Evolutionary conservation across 2,888 invertebrate species (phyloP), one percentile per base, ranked within the genome.

Genomic region (Cremastinae sp.): DNA sequence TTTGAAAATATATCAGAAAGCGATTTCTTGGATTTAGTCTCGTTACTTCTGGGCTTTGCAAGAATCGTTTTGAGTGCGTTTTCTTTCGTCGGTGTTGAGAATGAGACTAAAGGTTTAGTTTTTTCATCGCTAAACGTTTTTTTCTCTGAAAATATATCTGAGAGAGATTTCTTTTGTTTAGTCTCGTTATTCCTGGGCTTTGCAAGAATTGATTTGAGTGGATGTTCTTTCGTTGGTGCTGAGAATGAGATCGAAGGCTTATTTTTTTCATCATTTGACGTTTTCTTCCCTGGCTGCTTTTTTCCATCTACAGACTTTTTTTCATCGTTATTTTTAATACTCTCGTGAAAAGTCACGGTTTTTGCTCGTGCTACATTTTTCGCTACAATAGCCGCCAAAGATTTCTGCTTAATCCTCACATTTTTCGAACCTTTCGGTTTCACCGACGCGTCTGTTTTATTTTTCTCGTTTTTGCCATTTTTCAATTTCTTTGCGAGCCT

Each of bases 401-500:
- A 83, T 71, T 88, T 88, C 65, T 88, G 89, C 69, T 87, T 89
- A 16, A 89, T 66, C 79, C 88, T 83, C 18, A 72, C 79, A 16
- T 79, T 84, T n/a, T 76, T 56, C n/a, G 49, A 12, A 47, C 7
- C n/a, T n/a, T n/a, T n/a, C n/a, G n/a, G n/a, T n/a, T n/a, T n/a
- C n/a, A n/a, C n/a, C 18, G 39, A 59, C 12, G 20, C 53, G 1
- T 47, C 20, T 35, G 12, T 35, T 12, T 64, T 65, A n/a, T 12
- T 53, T 9, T 64, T 66, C 12, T 51, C 45, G 12, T 49, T 28
- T 16, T 61, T 61, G 0, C 28, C 53, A 1, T 18, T 49, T 35
- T 68, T 68, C 16, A 37, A 62, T 58, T 80, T 81, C 65, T 78
- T 79, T 1, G 39, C 58, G 10, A 73, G 53, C 58, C 76, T 77